Base-by-base conservation (phyloP, 2,888 invertebrate genomes). In the Tortricodes alternella region DNA sequence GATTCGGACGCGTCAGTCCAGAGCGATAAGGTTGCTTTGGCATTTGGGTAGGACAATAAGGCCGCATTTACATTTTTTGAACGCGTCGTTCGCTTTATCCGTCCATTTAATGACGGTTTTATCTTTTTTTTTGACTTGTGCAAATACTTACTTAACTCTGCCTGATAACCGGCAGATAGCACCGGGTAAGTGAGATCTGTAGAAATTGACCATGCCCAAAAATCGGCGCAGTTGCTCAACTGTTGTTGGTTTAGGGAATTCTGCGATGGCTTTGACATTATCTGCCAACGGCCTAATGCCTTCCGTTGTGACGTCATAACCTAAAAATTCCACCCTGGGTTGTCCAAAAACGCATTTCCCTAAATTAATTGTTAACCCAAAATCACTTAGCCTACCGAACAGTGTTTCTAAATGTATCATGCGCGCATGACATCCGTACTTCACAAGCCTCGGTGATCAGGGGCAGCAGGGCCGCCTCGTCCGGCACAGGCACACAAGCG, bases 1-100 rank as follows among this genome's bases (percentile, higher is more conserved):
- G 37, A 50, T 23, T 74, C 67, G 0, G 77, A 78, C 3, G 78
- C 76, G 19, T 63, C 62, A 6, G 46, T 29, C 53, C 56, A 53
- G 1, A 62, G n/a, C 9, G 68, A 56, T n/a, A 76, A 23, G 4
- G 53, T 39, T 3, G 67, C 65, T 18, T 63, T 49, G 2, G 46
- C 9, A 1, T 15, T 13, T 13, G 60, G 59, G 37, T 71, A 37
- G 1, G 55, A 29, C 27, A 62, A 41, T 5, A 43, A 46, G 18
- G 32, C 58, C 9, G 62, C 62, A 11, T 8, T 60, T 53, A 46
- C 61, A 62, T 18, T 60, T 27, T 32, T 60, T 55, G 27, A 64
- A 64, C 1, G 65, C 58, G 13, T 55, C 13, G 6, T 39, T 52
- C 2, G 62, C 55, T n/a, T 55, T 50, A 4, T 49, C 19, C 1